Evolutionary conservation across 1,140 invertebrate genomes (phyloP), one percentile per base, ranked within the genome.

Genomic region (Phthorimaea operculella): DNA sequence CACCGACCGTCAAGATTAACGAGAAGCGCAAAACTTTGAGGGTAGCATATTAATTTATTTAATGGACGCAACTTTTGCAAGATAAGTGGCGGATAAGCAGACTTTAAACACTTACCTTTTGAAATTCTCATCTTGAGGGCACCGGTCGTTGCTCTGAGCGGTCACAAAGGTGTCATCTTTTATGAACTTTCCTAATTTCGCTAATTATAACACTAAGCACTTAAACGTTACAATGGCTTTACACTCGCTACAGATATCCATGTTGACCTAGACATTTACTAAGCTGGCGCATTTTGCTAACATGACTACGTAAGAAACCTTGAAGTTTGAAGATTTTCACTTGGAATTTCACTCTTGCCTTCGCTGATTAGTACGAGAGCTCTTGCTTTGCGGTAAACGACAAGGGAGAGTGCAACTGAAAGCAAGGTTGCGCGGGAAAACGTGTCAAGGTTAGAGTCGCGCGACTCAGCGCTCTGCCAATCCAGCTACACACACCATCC

Each of bases 401-500:
- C 77, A 77, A 76, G 72, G 63, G 76, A 74, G 68, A 79, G 76
- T 79, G 77, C 74, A 81, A 76, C 70, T 60, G 74, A 74, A 79
- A 79, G 78, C 74, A 82, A 81, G 79, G 74, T 72, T 72, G 72
- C 79, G 81, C 81, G 81, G 79, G 75, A 83, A 83, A 84, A 69
- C 60, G 72, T 82, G 81, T 81, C 81, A 84, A 84, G 79, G 79
- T 83, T 75, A 80, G 48, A 11, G 18, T 16, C 45, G 44, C 44
- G 44, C 44, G 12, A 17, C 44, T 15, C 44, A 15, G 44, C 44
- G 11, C 16, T 9, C 44, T 9, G n/a, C 44, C n/a, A n/a, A 15
- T 14, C 8, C 44, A 47, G 11, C 16, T 14, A 11, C 44, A 47
- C 5, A 16, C n/a, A 47, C 44, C 42, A 47, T 9, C 44, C 8